Conservation (phyloP, 1,140 invertebrate genomes). For the Drosophila sp. region DNA sequence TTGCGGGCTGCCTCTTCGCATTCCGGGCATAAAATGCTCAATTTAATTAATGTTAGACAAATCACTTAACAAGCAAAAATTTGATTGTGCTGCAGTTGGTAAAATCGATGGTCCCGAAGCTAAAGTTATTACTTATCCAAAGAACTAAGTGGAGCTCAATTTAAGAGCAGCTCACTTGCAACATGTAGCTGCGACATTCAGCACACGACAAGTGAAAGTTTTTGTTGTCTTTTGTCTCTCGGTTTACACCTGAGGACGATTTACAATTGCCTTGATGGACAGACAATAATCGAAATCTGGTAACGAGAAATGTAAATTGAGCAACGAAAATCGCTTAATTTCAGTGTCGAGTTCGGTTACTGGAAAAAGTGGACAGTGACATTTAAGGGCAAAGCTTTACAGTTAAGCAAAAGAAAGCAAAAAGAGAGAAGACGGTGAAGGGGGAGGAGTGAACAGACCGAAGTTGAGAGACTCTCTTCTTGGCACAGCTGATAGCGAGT, state of each 20-base stretch:
- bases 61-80: slow-evolving; percentile 55
- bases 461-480: slow-evolving; percentile 1
- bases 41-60: slow-evolving; percentile 63
- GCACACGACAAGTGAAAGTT: slow-evolving; percentile 68
- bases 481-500: slow-evolving; percentile 36
- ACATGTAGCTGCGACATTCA: slow-evolving; percentile 43
- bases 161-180: slow-evolving; percentile 27
- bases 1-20: slow-evolving; percentile 41
- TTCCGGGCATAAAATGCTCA: slow-evolving; percentile 49
- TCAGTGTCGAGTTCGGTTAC: slow-evolving; percentile 30
- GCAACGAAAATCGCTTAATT: slow-evolving; percentile 78
- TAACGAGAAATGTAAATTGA: slow-evolving; percentile 73
- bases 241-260: slow-evolving; percentile 59
- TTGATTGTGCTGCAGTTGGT: neutral
- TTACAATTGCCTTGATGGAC: slow-evolving; percentile 52
- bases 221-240: slow-evolving; percentile 34
- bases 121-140: neutral
- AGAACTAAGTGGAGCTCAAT: neutral
- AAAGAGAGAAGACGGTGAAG: slow-evolving; percentile 15
- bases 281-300: slow-evolving; percentile 71
- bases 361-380: slow-evolving; percentile 32
- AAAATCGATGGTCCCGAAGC: slow-evolving; percentile 1
- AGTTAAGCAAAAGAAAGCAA: slow-evolving; percentile 55
- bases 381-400: slow-evolving; percentile 55
- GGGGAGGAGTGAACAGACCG: slow-evolving; percentile 6